Percentiles rank a stretch among this genome's conserved stretches.
Evolutionary conservation across 2,888 invertebrate genomes (phyloP).

Genomic region (Candidula unifasciata): DNA sequence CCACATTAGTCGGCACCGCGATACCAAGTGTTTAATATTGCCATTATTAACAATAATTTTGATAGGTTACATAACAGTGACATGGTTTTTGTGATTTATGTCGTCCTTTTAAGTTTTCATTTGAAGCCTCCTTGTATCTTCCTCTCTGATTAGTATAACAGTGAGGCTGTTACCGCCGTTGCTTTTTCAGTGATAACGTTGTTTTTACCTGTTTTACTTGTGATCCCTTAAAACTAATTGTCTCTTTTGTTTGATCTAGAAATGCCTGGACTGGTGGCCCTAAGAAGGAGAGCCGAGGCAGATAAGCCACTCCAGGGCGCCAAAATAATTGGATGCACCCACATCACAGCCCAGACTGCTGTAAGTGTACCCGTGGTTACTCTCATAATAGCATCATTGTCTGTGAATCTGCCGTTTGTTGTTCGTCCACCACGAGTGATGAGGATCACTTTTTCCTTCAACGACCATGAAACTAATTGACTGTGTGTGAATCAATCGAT

Average conservation of each 20-base stretch:
- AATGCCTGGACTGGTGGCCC: conserved; percentile 98
- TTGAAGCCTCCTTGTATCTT: too few species aligned
- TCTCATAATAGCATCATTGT: not conserved
- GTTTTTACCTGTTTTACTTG: not conserved
- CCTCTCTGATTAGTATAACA: conserved; percentile 98
- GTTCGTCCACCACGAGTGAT: too few species aligned
- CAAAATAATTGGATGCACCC: conserved; percentile 97
- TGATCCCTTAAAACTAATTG: not conserved
- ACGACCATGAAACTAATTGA: not conserved
- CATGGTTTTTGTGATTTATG: too few species aligned
- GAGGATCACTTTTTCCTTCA: too few species aligned
- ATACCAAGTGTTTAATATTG: too few species aligned
- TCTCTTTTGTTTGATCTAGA: conserved; percentile 80
- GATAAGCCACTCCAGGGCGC: conserved; percentile 97
- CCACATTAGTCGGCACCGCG: too few species aligned
- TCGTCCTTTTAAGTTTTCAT: too few species aligned
- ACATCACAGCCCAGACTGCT: conserved; percentile 98
- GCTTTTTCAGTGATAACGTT: too few species aligned
- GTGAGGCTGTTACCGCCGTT: conserved; percentile 77
- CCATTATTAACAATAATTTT: too few species aligned
- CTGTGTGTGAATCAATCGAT: not conserved
- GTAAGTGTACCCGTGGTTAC: conserved; percentile 78
- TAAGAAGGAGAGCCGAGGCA: conserved; percentile 90
- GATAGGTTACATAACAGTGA: too few species aligned
- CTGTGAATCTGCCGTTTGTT: not conserved